These are phyloP conservation scores for Drosophila stalkeri DNA, from an alignment of 2,888 invertebrate species.

Conservation along the genomic window DNA sequence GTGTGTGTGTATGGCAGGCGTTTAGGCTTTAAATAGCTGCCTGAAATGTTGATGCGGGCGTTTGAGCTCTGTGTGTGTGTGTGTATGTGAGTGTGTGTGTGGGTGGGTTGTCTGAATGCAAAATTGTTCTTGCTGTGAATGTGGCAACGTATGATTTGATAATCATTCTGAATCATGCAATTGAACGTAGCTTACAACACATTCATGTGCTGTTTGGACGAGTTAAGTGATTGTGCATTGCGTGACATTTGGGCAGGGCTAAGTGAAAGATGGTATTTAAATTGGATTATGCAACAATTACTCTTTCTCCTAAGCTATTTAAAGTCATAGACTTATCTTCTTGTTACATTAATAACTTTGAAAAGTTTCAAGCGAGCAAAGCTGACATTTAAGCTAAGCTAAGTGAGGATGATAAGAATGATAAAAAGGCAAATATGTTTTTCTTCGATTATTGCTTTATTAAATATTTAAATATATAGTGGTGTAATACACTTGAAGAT, in stretches of 20 bases:
- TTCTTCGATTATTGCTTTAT: not conserved
- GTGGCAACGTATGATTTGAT: conserved; percentile 35
- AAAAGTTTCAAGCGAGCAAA: not conserved
- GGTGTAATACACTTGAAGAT: not conserved
- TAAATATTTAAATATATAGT: not conserved
- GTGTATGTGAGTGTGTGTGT: conserved; percentile 4
- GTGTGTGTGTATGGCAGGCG: conserved; percentile 13
- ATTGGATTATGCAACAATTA: not conserved
- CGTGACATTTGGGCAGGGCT: not conserved
- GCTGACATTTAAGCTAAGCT: not conserved
- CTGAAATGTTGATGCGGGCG: conserved; percentile 39
- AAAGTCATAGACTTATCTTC: not conserved
- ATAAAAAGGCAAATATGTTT: not conserved
- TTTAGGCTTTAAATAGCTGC: conserved; percentile 56
- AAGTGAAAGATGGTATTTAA: not conserved
- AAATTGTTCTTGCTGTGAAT: conserved; percentile 21
- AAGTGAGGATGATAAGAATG: not conserved
- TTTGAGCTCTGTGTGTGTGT: conserved; percentile 4
- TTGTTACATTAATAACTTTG: not conserved
- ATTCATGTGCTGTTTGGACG: conserved; percentile 1
- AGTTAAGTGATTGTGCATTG: not conserved
- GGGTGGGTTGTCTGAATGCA: not conserved
- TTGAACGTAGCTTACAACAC: conserved; percentile 16
- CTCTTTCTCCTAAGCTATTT: not conserved
- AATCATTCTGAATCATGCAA: conserved; percentile 29